A percentile compares a stretch with the other conserved stretches of the same genome.
Conservation (phyloP, 2,888 invertebrate genomes). For the Automeris io region DNA sequence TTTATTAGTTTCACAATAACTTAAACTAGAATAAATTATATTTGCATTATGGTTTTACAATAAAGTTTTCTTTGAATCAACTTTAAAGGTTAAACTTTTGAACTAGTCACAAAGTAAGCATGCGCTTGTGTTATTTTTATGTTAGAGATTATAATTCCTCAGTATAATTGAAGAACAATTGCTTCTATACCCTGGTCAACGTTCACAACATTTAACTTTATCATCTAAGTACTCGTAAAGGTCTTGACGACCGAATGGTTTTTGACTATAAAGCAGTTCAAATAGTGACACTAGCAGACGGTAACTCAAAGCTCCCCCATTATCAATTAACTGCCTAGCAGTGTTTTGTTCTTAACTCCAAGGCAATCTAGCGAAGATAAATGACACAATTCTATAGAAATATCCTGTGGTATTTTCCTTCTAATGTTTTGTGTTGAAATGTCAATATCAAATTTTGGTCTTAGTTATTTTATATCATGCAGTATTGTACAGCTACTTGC, state of each 20-base stretch:
- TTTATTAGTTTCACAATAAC: too few relatives aligned
- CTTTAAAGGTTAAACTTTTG: too few relatives aligned
- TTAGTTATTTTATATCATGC: too few relatives aligned
- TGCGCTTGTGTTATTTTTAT: too few relatives aligned
- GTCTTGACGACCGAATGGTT: slow-evolving; percentile 4
- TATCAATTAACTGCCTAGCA: slow-evolving; percentile 3
- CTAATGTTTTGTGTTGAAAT: neutral
- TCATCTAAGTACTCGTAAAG: neutral
- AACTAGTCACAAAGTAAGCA: too few relatives aligned
- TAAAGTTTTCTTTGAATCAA: too few relatives aligned
- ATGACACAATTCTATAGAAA: neutral
- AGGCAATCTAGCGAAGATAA: neutral
- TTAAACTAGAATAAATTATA: too few relatives aligned
- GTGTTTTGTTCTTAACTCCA: slow-evolving; percentile 4
- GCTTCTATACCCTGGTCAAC: too few relatives aligned
- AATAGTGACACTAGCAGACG: slow-evolving; percentile 1
- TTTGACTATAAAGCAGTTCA: slow-evolving; percentile 4
- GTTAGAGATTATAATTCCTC: too few relatives aligned
- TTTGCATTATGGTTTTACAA: slow-evolving; percentile 1
- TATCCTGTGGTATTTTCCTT: neutral
- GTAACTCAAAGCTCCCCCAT: slow-evolving; percentile 1
- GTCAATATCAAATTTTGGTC: too few relatives aligned
- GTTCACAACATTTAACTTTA: neutral
- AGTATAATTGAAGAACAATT: too few relatives aligned
- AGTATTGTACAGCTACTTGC: too few relatives aligned